Base-by-base conservation (phyloP, 1,140 invertebrate genomes). In the Dendroctonus ponderosae region DNA sequence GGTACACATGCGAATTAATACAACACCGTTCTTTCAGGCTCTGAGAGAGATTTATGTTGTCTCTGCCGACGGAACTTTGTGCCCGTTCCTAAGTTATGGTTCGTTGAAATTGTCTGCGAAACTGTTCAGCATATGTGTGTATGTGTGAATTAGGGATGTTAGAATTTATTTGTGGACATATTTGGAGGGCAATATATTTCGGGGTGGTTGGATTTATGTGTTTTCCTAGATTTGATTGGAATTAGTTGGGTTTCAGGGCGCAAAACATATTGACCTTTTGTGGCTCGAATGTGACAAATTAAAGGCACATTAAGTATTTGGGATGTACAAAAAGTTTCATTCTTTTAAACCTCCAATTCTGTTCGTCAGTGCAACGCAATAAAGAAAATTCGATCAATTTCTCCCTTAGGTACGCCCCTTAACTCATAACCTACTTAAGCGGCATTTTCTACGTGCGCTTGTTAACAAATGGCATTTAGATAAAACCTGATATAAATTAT, bases 401-500 rank as follows among this genome's bases (percentile, higher is more conserved):
- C 26, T 26, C 26, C 26, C 3, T 26, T 26, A 26, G 26, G 26
- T 26, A 26, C 26, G 26, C 26, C 26, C 26, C 48, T 50, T 3
- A 26, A 26, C 26, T 26, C 52, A 38, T 60, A 60, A 60, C 58
- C 58, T 60, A 60, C 58, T 49, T 60, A 60, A 60, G 5, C 15
- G 48, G 4, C 38, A 46, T 43, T 40, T 9, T 44, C 56, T 61
- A 61, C 58, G 58, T 61, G 58, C 38, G 12, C 60, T 15, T 62
- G 60, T 53, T 53, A 62, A 53, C 60, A 62, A 62, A 62, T 62
- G 52, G 51, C 60, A 49, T 62, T 53, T 62, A 52, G 60, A 62
- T 62, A 62, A 62, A 62, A 62, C 60, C 60, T 52, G 41, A 52
- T 43, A 62, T 62, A 62, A 62, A 62, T 62, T 62, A 62, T 42